These are phyloP conservation scores for Pseudocheirus occidentalis DNA, from an alignment of 2,797 vertebrate species.

Conservation along the genomic window DNA sequence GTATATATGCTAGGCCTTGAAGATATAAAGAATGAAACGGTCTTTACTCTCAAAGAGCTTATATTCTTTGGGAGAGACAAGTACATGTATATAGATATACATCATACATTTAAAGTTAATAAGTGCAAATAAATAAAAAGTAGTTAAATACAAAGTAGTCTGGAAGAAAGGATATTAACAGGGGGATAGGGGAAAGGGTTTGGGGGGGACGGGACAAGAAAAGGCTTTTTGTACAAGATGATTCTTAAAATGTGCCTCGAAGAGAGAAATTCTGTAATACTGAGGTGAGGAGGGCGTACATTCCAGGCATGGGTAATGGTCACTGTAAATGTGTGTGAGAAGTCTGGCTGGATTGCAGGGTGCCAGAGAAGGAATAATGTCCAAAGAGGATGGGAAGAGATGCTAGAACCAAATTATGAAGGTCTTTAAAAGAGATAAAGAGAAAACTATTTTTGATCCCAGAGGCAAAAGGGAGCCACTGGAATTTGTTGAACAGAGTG, in stretches of 20 bases:
- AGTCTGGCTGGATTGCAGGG: background rate
- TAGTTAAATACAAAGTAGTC: background rate
- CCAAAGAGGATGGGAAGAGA: background rate
- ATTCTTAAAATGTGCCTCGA: background rate
- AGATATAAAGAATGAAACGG: no score
- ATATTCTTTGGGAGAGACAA: background rate
- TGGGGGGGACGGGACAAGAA: no score
- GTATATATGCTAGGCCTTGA: no score
- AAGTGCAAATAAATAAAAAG: background rate
- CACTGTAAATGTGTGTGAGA: background rate
- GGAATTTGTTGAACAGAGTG: background rate
- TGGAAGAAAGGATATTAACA: background rate
- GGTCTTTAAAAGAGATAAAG: background rate
- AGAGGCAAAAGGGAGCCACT: background rate
- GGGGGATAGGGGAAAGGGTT: no score
- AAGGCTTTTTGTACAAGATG: background rate
- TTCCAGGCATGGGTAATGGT: background rate
- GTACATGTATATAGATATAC: background rate
- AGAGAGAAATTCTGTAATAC: background rate
- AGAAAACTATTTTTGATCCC: background rate
- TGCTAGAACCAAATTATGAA: background rate
- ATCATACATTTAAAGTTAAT: background rate
- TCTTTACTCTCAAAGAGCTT: background rate
- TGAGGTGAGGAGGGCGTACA: background rate
- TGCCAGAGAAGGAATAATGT: background rate